Percentiles rank a stretch among this genome's conserved stretches.
phyloP scores from a whole-genome alignment of 2,888 invertebrate species.

The Oxytorus armatus region DNA sequence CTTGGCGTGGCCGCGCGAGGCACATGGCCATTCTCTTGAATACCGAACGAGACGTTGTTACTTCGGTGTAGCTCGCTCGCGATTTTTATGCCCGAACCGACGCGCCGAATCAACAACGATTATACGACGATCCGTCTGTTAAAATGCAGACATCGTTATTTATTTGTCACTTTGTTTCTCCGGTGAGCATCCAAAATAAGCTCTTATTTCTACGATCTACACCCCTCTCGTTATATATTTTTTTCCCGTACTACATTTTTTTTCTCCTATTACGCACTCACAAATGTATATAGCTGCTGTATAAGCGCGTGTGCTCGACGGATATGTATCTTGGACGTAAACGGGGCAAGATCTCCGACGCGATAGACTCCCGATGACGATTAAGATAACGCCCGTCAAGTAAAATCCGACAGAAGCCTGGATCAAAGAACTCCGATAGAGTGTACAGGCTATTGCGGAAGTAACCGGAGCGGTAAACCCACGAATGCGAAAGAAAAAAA shows the following conservation, averaged over 20 bases:
- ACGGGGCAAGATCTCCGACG: slow-evolving; percentile 26
- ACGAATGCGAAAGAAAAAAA: no score
- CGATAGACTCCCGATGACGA: slow-evolving; percentile 58
- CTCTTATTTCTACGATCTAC: no score
- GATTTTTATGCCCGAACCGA: background rate
- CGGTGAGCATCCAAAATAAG: no score
- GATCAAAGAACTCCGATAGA: slow-evolving; percentile 25
- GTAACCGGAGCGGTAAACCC: slow-evolving; percentile 10
- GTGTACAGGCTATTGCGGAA: slow-evolving; percentile 15
- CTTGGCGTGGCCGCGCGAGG: slow-evolving; percentile 70
- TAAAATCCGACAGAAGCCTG: slow-evolving; percentile 48
- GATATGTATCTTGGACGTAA: background rate
- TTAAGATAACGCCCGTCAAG: slow-evolving; percentile 68
- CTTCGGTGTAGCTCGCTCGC: slow-evolving; percentile 67
- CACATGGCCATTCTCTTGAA: slow-evolving; percentile 74
- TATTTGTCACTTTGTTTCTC: slow-evolving; percentile 5
- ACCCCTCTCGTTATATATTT: no score
- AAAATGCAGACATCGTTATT: no score
- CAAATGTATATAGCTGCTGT: no score
- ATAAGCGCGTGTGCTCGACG: background rate
- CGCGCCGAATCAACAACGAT: slow-evolving; percentile 21
- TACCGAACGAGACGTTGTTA: slow-evolving; percentile 77
- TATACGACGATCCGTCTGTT: no score
- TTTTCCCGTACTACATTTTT: no score
- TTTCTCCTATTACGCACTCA: no score